Evolutionary conservation across 64 coral and sea anemone genomes (phyloP).

Genomic region (Montipora sp.): DNA sequence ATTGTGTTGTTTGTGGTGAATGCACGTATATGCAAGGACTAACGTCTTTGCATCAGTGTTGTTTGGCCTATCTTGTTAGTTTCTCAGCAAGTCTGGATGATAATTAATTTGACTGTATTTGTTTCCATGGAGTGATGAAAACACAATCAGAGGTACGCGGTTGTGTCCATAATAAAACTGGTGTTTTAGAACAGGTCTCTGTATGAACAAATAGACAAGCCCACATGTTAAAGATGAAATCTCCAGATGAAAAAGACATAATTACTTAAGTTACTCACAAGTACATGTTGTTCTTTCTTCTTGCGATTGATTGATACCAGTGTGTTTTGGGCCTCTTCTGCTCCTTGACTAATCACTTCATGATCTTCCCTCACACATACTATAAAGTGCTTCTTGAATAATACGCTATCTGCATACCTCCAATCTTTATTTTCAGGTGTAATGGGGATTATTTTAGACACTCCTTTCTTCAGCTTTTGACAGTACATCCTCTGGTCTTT

Average conservation of each 20-base stretch:
- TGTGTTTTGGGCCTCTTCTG: slow-evolving; percentile 82
- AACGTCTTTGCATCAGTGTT: no score
- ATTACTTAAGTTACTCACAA: slow-evolving; percentile 52
- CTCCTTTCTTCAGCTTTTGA: slow-evolving; percentile 61
- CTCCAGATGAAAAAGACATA: background rate
- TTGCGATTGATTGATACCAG: slow-evolving; percentile 87
- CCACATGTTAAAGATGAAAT: background rate
- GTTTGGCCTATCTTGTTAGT: no score
- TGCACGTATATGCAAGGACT: no score
- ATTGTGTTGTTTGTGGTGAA: no score
- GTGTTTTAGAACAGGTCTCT: background rate
- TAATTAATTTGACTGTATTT: background rate
- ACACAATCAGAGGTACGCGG: background rate
- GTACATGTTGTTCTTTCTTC: slow-evolving; percentile 83
- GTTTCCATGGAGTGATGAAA: background rate
- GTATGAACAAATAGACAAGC: background rate
- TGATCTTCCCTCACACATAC: slow-evolving; percentile 97
- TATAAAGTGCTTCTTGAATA: slow-evolving; percentile 56
- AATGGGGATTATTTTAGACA: slow-evolving; percentile 50
- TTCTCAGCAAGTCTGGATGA: no score
- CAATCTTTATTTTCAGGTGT: slow-evolving; percentile 76
- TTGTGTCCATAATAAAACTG: background rate
- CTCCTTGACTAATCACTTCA: slow-evolving; percentile 68
- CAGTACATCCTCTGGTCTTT: slow-evolving; percentile 90
- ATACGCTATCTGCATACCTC: slow-evolving; percentile 91